phyloP scores from a whole-genome alignment of 1,140 invertebrate genomes.

The Hypsibius dujardini region DNA sequence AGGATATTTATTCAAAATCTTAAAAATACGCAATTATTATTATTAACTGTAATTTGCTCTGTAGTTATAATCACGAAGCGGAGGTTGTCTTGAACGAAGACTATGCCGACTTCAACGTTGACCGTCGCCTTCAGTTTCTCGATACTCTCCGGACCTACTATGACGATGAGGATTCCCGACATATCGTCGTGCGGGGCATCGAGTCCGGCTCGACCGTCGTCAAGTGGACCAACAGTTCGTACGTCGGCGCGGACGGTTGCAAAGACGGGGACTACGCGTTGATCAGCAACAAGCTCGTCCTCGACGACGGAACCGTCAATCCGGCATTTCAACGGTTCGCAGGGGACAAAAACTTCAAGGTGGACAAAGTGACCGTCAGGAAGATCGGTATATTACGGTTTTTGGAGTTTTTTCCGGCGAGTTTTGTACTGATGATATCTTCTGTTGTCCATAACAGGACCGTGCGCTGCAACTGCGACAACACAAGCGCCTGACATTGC shows the following conservation, averaged over 20 bases:
- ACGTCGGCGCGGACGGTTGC: too few relatives aligned
- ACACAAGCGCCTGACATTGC: neutral
- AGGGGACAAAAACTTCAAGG: neutral
- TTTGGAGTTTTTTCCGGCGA: neutral
- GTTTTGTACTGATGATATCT: too few relatives aligned
- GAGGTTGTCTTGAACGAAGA: neutral
- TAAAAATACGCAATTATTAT: too few relatives aligned
- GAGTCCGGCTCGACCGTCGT: conserved; percentile 2
- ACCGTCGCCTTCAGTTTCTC: neutral
- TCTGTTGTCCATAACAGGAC: too few relatives aligned
- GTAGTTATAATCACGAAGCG: neutral
- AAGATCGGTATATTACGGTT: neutral
- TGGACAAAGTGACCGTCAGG: neutral
- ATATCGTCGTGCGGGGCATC: neutral
- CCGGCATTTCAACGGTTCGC: neutral
- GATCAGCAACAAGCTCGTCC: neutral
- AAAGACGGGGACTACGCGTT: too few relatives aligned
- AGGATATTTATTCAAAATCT: too few relatives aligned
- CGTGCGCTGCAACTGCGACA: neutral
- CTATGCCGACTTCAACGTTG: neutral
- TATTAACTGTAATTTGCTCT: neutral
- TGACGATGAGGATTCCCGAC: neutral
- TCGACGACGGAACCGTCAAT: neutral
- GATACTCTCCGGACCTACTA: conserved; percentile 1
- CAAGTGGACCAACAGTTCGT: neutral